Conservation (phyloP, 2,113 vertebrate species). For the Urocitellus parryii region DNA sequence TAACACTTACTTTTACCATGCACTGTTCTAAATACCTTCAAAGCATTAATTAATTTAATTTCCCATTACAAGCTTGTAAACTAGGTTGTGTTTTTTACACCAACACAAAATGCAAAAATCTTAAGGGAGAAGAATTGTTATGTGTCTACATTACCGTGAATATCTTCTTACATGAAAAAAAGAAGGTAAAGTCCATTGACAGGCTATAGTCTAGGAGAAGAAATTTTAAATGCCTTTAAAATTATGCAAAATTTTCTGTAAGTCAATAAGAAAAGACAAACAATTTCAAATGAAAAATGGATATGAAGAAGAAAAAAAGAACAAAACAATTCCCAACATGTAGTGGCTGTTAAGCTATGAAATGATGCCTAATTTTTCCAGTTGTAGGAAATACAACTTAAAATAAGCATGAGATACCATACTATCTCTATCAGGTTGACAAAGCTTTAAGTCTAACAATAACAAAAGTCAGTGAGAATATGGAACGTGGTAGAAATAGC, state of each 20-base stretch:
- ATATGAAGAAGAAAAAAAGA: neutral
- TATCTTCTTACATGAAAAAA: slow-evolving; percentile 22
- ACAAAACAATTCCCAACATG: neutral
- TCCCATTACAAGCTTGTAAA: neutral
- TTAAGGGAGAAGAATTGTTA: slow-evolving; percentile 33
- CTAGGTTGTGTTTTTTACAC: slow-evolving; percentile 27
- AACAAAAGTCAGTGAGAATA: neutral
- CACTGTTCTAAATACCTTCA: neutral
- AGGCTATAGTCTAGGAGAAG: neutral
- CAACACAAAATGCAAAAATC: neutral
- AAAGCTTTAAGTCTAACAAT: neutral
- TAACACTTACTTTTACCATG: neutral
- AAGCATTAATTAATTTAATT: slow-evolving; percentile 38
- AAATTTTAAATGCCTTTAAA: slow-evolving; percentile 28
- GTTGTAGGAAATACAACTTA: slow-evolving; percentile 14
- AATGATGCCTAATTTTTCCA: slow-evolving; percentile 5
- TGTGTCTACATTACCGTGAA: neutral
- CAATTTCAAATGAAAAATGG: neutral
- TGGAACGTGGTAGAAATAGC: neutral
- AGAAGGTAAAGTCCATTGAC: neutral
- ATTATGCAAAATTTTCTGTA: neutral
- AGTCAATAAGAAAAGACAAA: neutral
- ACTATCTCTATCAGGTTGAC: neutral
- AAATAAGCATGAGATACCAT: neutral
- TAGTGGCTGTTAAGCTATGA: neutral